Evolutionary conservation across 2,888 invertebrate genomes (phyloP).

Genomic region (Cheilosia grossa): DNA sequence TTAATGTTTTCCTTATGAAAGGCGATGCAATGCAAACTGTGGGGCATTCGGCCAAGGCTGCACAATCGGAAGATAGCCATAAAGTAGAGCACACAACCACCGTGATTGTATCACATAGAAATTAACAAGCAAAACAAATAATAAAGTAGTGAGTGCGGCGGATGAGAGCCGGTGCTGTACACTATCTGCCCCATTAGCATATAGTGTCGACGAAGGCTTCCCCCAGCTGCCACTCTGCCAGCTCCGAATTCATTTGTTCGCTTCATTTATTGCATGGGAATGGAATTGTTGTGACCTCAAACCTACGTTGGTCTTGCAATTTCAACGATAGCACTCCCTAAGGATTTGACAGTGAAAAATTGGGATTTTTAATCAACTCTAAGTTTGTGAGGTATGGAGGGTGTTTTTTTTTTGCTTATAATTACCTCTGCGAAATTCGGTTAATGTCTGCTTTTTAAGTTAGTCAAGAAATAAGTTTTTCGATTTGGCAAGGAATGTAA

Average conservation of each 20-base stretch:
- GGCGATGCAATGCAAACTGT: slow-evolving; percentile 36
- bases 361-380: too few species aligned
- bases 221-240: slow-evolving; percentile 16
- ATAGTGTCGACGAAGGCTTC: slow-evolving; percentile 2
- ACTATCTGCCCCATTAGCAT: too few species aligned
- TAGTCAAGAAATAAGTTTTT: too few species aligned
- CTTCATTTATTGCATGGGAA: slow-evolving; percentile 50
- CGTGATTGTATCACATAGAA: slow-evolving; percentile 60
- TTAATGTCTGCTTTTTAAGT: too few species aligned
- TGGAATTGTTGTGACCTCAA: slow-evolving; percentile 55
- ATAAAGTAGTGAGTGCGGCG: slow-evolving; percentile 18
- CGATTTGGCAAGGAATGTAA: too few species aligned
- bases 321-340: too few species aligned
- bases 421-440: too few species aligned
- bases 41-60: slow-evolving; percentile 73
- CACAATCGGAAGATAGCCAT: slow-evolving; percentile 56
- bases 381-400: too few species aligned
- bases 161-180: background rate
- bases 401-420: too few species aligned
- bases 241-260: slow-evolving; percentile 30
- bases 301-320: slow-evolving; percentile 2
- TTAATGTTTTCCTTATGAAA: slow-evolving; percentile 31
- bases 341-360: too few species aligned
- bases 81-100: slow-evolving; percentile 63
- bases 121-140: slow-evolving; percentile 67